These are phyloP conservation scores for Oriolus oriolus DNA, from an alignment of 2,113 vertebrate genomes.

Conservation along the genomic window DNA sequence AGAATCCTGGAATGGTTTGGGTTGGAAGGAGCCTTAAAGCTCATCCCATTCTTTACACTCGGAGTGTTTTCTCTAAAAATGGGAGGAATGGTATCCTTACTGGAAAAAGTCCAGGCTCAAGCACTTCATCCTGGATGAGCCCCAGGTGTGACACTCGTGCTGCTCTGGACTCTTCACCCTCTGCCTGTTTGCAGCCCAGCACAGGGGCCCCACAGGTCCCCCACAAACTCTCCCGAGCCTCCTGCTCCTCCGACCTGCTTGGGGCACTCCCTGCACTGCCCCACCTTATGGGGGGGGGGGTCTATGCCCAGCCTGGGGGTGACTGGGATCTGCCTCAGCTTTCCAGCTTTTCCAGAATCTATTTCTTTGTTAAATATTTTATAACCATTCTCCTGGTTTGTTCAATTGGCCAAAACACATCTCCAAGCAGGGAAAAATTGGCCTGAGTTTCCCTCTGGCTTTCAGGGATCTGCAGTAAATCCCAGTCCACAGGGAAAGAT, in stretches of 20 bases:
- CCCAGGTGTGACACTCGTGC: background rate
- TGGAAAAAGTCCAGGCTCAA: background rate
- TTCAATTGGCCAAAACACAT: background rate
- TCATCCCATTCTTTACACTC: background rate
- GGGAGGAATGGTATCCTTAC: background rate
- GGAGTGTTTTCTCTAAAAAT: background rate
- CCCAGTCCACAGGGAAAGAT: background rate
- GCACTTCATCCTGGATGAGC: background rate
- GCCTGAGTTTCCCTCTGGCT: background rate
- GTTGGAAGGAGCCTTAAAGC: background rate
- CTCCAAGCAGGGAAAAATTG: background rate
- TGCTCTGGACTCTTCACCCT: background rate
- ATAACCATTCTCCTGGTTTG: fast-evolving
- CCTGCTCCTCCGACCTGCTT: background rate
- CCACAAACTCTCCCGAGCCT: background rate
- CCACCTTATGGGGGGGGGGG: background rate
- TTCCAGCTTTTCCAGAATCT: background rate
- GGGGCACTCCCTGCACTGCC: background rate
- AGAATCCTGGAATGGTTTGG: background rate
- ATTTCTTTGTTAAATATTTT: background rate
- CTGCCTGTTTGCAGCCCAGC: background rate
- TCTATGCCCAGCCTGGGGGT: background rate
- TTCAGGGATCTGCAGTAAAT: background rate
- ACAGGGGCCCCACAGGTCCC: fast-evolving
- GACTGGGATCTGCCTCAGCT: background rate